phyloP scores from a whole-genome alignment of 2,113 vertebrate genomes.

The Panthera uncia region DNA sequence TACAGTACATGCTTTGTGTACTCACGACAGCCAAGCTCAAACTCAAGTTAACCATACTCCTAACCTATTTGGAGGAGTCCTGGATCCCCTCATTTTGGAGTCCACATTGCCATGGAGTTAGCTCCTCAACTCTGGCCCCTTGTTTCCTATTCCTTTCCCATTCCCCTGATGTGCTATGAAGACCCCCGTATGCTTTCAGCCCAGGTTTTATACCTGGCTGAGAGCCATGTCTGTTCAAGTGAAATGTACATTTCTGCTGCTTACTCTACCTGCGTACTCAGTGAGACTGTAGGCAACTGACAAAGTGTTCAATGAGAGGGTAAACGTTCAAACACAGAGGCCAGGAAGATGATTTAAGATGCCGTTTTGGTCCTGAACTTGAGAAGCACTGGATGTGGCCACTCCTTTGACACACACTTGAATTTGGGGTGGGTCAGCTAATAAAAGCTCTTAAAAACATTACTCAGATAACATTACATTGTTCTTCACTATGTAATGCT shows the following conservation, averaged over 20 bases:
- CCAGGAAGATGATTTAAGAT: not conserved
- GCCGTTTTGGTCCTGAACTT: not conserved
- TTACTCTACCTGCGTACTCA: not conserved
- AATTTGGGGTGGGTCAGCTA: conserved; percentile 31
- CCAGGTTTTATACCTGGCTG: not conserved
- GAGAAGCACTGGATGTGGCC: not conserved
- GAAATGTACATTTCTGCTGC: not conserved
- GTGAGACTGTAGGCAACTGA: not conserved
- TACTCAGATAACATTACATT: not conserved
- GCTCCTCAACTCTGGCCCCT: not conserved
- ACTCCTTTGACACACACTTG: not conserved
- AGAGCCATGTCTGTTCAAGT: not conserved
- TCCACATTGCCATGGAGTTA: not conserved
- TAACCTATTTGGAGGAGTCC: not conserved
- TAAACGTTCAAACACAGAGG: not conserved
- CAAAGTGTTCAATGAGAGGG: not conserved
- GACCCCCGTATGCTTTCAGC: not conserved
- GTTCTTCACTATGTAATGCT: not conserved
- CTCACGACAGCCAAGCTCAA: not conserved
- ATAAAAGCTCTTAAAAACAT: conserved; percentile 38
- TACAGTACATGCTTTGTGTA: not conserved
- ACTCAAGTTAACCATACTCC: not conserved
- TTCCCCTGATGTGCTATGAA: not conserved
- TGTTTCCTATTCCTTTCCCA: not conserved
- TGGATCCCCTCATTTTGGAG: not conserved